Evolutionary conservation across 1,140 invertebrate species (phyloP).

Genomic region (Melanaphis sacchari): DNA sequence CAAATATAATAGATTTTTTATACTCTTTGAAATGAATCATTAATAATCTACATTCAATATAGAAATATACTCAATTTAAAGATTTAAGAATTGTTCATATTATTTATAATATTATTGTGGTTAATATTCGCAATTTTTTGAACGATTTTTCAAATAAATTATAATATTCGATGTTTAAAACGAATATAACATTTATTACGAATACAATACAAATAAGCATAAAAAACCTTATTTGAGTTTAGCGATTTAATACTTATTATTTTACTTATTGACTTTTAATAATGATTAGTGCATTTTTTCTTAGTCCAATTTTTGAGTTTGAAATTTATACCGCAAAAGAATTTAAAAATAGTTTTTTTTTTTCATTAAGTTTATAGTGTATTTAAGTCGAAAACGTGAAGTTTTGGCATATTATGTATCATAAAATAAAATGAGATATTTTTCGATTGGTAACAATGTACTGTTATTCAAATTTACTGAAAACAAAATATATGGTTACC

Average conservation of each 20-base stretch:
- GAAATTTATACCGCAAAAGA: not conserved
- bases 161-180: not conserved
- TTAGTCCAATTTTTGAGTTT: not conserved
- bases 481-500: not conserved
- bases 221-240: not conserved
- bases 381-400: not conserved
- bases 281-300: conserved; percentile 24
- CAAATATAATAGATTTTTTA: too few species aligned
- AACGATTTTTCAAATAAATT: too few species aligned
- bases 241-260: not conserved
- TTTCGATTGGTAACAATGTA: not conserved
- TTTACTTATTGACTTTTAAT: not conserved
- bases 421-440: not conserved
- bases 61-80: too few species aligned
- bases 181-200: not conserved
- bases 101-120: too few species aligned
- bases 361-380: not conserved
- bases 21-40: too few species aligned
- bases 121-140: too few species aligned
- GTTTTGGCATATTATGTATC: too few species aligned
- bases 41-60: too few species aligned
- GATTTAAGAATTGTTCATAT: too few species aligned
- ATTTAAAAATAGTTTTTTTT: conserved; percentile 12
- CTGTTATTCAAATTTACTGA: not conserved
- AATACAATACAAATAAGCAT: too few species aligned